A percentile compares a stretch with the other conserved stretches of the same genome.
Evolutionary conservation across 2,797 vertebrate species (phyloP).

Genomic region (Hemitrygon akajei): DNA sequence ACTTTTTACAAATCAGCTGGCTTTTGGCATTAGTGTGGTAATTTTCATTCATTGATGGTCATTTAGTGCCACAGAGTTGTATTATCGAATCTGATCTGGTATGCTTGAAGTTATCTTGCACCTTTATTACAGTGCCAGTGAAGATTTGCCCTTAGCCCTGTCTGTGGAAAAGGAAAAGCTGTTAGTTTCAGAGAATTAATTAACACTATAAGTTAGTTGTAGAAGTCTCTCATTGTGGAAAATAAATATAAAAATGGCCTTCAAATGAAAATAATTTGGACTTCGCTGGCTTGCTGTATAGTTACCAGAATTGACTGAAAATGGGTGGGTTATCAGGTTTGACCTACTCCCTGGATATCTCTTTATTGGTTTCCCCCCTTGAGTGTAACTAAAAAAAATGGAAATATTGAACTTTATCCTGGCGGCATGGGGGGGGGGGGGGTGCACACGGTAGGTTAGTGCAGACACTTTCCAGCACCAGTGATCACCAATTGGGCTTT

Average conservation of each 20-base stretch:
- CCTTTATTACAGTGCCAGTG: background rate
- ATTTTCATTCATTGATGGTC: background rate
- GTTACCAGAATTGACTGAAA: background rate
- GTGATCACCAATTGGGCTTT: too few species aligned
- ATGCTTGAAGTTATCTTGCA: background rate
- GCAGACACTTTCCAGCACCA: too few species aligned
- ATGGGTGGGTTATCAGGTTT: background rate
- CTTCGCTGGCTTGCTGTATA: background rate
- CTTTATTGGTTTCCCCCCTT: background rate
- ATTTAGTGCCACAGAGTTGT: background rate
- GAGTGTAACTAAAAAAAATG: background rate
- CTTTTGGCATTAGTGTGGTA: background rate
- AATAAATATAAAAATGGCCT: background rate
- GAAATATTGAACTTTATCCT: background rate
- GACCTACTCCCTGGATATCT: background rate
- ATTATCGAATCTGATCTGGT: background rate
- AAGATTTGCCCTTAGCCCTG: background rate
- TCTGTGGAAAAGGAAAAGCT: background rate
- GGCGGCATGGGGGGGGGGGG: too few species aligned
- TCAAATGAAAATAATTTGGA: background rate
- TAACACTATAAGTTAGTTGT: background rate
- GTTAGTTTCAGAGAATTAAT: background rate
- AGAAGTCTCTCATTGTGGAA: background rate
- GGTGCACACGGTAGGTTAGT: too few species aligned
- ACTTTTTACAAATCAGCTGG: background rate